phyloP scores from a whole-genome alignment of 2,888 invertebrate species.

The Protodeltote pygarga region DNA sequence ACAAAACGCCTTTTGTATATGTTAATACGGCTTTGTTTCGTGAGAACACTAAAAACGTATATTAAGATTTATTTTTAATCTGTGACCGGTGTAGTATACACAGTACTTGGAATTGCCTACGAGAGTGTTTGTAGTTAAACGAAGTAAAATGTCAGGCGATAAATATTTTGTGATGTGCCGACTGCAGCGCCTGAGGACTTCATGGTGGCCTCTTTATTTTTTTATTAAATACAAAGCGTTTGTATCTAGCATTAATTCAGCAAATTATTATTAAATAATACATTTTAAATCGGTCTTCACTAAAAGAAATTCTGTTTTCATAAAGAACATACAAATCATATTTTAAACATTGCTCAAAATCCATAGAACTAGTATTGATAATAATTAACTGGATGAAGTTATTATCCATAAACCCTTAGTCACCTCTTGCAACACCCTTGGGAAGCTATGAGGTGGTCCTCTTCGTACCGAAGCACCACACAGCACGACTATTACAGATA shows the following conservation, averaged over 20 bases:
- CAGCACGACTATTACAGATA: slow-evolving; percentile 15
- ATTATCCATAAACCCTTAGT: neutral
- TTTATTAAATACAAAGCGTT: slow-evolving; percentile 9
- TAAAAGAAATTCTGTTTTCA: too few species aligned
- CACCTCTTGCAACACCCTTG: neutral
- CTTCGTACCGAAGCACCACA: neutral
- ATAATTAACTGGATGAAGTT: too few species aligned
- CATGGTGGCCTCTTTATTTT: slow-evolving; percentile 33
- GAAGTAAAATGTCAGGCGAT: slow-evolving; percentile 35
- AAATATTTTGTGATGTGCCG: slow-evolving; percentile 32
- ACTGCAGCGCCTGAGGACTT: slow-evolving; percentile 17
- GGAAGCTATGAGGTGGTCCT: slow-evolving; percentile 25
- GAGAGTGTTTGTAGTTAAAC: slow-evolving; percentile 18
- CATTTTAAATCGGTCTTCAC: too few species aligned
- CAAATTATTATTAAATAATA: too few species aligned
- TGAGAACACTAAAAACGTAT: slow-evolving; percentile 50
- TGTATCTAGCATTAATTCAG: slow-evolving; percentile 21
- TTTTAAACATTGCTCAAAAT: too few species aligned
- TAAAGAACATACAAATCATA: too few species aligned
- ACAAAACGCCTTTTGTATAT: slow-evolving; percentile 36
- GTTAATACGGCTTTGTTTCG: slow-evolving; percentile 51
- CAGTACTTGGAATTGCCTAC: slow-evolving; percentile 29
- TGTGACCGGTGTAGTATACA: slow-evolving; percentile 26
- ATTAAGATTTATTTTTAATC: slow-evolving; percentile 48
- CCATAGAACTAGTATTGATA: too few species aligned